These are phyloP conservation scores for Brachionichthys hirsutus DNA, from an alignment of 2,113 vertebrate species.

Conservation along the genomic window DNA sequence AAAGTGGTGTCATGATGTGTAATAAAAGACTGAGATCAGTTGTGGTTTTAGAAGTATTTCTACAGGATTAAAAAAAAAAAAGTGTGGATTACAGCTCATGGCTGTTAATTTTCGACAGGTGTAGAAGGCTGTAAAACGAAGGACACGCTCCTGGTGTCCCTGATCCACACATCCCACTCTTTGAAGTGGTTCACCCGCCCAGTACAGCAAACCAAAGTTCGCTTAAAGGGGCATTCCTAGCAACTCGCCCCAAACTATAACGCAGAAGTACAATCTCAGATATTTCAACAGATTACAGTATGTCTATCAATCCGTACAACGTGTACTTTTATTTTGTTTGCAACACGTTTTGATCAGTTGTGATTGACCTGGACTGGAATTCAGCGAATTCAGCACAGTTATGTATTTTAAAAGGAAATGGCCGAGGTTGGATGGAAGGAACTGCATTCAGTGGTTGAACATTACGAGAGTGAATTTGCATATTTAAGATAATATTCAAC, in stretches of 20 bases:
- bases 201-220: conserved; percentile 72
- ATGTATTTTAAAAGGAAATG: neutral
- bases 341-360: neutral
- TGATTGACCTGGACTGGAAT: neutral
- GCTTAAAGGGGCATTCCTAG: conserved; percentile 57
- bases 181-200: conserved; percentile 51
- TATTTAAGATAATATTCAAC: conserved; percentile 76
- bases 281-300: conserved; percentile 12
- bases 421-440: neutral
- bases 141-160: conserved; percentile 12
- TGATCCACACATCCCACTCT: conserved; percentile 10
- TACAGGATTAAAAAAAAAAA: conserved; percentile 16
- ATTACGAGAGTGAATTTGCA: conserved; percentile 67
- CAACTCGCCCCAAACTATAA: conserved; percentile 11
- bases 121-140: conserved; percentile 60
- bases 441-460: neutral
- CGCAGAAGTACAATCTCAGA: conserved; percentile 1
- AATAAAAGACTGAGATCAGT: conserved; percentile 90
- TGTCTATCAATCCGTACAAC: neutral
- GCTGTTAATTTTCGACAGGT: conserved; percentile 56
- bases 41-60: conserved; percentile 85
- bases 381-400: neutral
- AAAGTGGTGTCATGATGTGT: conserved; percentile 93
- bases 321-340: neutral
- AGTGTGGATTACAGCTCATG: conserved; percentile 9